Evolutionary conservation across 2,888 invertebrate species (phyloP).

Genomic region (Stenodema calcarata): DNA sequence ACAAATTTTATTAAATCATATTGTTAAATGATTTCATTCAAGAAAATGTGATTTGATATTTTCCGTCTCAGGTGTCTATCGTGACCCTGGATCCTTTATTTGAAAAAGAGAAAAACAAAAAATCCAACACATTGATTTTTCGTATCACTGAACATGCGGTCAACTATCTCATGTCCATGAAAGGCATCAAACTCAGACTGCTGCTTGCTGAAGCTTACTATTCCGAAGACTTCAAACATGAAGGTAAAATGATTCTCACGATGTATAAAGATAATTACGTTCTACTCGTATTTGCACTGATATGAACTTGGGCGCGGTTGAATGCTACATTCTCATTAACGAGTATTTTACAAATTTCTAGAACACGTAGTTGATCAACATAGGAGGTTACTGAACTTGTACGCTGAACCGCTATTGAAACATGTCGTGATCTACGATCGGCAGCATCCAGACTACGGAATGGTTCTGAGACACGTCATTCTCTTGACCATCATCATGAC

Average conservation of each 20-base stretch:
- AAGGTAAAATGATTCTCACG: slow-evolving; percentile 14
- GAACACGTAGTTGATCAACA: slow-evolving; percentile 34
- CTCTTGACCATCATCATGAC: slow-evolving; percentile 32
- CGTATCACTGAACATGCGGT: slow-evolving; percentile 17
- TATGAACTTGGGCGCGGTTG: too few species aligned
- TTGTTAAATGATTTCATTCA: too few species aligned
- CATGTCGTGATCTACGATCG: slow-evolving; percentile 71
- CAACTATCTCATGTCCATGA: slow-evolving; percentile 29
- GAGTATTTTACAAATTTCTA: not conserved
- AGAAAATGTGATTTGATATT: not conserved
- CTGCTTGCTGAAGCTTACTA: slow-evolving; percentile 25
- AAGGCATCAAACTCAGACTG: slow-evolving; percentile 10
- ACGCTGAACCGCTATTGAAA: slow-evolving; percentile 32
- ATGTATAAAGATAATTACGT: too few species aligned
- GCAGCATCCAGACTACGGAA: slow-evolving; percentile 96
- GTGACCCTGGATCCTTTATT: not conserved
- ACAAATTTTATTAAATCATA: too few species aligned
- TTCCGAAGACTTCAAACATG: slow-evolving; percentile 20
- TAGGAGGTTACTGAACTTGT: slow-evolving; percentile 9
- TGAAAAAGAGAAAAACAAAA: not conserved
- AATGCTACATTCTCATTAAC: too few species aligned
- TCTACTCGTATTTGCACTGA: too few species aligned
- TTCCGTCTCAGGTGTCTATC: not conserved
- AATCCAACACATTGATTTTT: not conserved
- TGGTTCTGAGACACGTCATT: slow-evolving; percentile 70